Percentiles rank a stretch among this genome's conserved stretches.
Evolutionary conservation across 2,888 invertebrate genomes (phyloP).

Genomic region (Crepidodera aurea): DNA sequence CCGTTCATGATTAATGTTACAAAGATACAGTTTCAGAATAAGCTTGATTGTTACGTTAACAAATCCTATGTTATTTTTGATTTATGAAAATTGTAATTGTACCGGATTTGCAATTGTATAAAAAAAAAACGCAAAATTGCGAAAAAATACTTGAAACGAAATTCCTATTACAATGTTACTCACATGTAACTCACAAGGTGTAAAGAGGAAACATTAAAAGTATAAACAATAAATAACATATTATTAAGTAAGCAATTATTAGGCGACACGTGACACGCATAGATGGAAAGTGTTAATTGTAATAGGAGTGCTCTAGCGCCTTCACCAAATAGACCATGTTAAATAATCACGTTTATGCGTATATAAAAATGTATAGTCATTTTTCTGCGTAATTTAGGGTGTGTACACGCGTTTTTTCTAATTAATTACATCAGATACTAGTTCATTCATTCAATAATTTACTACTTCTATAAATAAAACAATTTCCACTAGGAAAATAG

Average conservation of each 20-base stretch:
- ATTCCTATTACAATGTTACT: neutral
- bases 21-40: too few relatives aligned
- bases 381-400: too few relatives aligned
- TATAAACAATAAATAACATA: neutral
- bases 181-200: slow-evolving; percentile 1
- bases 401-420: too few relatives aligned
- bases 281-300: neutral
- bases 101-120: slow-evolving; percentile 9
- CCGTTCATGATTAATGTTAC: too few relatives aligned
- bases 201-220: slow-evolving; percentile 12
- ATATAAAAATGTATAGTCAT: too few relatives aligned
- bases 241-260: neutral
- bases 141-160: neutral
- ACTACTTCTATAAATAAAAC: too few relatives aligned
- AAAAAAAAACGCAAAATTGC: neutral
- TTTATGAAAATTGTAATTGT: slow-evolving; percentile 6
- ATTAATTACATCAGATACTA: too few relatives aligned
- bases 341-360: too few relatives aligned
- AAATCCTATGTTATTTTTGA: too few relatives aligned
- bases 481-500: too few relatives aligned
- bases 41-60: too few relatives aligned
- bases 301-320: neutral
- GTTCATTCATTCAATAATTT: too few relatives aligned
- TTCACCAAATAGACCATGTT: neutral
- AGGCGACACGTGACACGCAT: neutral